Base-by-base conservation (phyloP, 1,140 invertebrate genomes). In the Heliconius melpomene region DNA sequence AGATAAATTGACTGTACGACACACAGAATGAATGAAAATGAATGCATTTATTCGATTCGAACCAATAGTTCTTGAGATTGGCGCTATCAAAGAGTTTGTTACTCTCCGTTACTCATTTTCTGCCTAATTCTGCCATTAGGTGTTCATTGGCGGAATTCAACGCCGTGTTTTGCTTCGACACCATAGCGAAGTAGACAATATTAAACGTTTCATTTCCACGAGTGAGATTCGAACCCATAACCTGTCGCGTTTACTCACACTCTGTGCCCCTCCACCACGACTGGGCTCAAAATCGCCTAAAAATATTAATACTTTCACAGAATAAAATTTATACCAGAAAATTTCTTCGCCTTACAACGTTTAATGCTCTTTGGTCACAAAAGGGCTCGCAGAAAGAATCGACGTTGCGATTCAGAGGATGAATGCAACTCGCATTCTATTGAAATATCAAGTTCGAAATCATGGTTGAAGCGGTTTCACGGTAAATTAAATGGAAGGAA, bases 381-480 rank as follows among this genome's bases (percentile, higher is more conserved):
- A 29, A 66, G 60, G 54, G n/a, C 54, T 23, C 8, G 23, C 2
- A 66, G 60, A 66, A 66, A 66, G 26, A 66, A 66, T 66, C 26
- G 60, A 66, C 60, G 9, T 66, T 26, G 3, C 60, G 23, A 26
- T 66, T 66, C 60, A 29, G 11, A n/a, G 26, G 26, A 60, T 23
- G 54, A 66, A 29, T 66, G 60, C 60, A 66, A 29, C 60, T 66
- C 60, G 23, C 26, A 66, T 66, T 66, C 60, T 66, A 66, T 66
- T 66, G 60, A 66, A 66, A 66, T 66, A 66, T 66, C 23, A 29
- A 66, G 60, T 66, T 29, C 8, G 60, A 29, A 66, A 66, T 66
- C 60, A 29, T 66, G 60, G 57, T 66, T 26, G 26, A 29, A 66
- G 60, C n/a, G 60, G 11, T 66, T 66, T 16, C 26, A n/a, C n/a